A percentile compares a stretch with the other conserved stretches of the same genome.
These are phyloP conservation scores for Thera britannica DNA, from an alignment of 2,888 invertebrate species.

Conservation along the genomic window DNA sequence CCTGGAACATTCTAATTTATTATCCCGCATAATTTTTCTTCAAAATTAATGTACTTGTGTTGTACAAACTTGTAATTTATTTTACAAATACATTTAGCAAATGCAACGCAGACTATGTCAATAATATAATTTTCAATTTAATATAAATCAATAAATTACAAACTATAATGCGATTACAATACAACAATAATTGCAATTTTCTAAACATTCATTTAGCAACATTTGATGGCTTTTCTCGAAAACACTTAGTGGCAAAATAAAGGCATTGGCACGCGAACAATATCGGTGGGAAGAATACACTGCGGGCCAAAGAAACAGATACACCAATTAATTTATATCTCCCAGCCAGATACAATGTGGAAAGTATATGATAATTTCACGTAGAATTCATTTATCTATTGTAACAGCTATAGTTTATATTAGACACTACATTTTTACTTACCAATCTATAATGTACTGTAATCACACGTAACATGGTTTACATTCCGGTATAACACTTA, in stretches of 20 bases:
- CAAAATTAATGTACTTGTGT: no score
- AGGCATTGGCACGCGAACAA: slow-evolving; percentile 56
- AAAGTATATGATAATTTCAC: slow-evolving; percentile 23
- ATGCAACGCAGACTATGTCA: slow-evolving; percentile 68
- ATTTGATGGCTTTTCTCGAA: slow-evolving; percentile 31
- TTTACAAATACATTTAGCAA: slow-evolving; percentile 43
- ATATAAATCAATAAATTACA: slow-evolving; percentile 68
- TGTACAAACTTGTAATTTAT: no score
- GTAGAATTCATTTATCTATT: slow-evolving; percentile 43
- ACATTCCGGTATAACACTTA: slow-evolving; percentile 72
- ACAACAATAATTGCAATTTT: slow-evolving; percentile 56
- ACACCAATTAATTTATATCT: slow-evolving; percentile 35
- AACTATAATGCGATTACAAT: slow-evolving; percentile 76
- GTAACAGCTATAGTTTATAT: slow-evolving; percentile 39
- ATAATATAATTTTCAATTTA: slow-evolving; percentile 45
- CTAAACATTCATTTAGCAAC: slow-evolving; percentile 33
- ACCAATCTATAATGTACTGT: slow-evolving; percentile 41
- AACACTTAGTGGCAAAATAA: slow-evolving; percentile 46
- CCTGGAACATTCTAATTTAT: no score
- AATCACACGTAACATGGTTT: slow-evolving; percentile 61
- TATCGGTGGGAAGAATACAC: slow-evolving; percentile 65
- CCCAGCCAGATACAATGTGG: slow-evolving; percentile 51
- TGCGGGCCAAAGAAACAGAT: slow-evolving; percentile 48
- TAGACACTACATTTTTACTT: slow-evolving; percentile 27
- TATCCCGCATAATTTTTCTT: no score